Evolutionary conservation across 2,797 vertebrate species (phyloP).

Genomic region (Tokudaia muenninki): DNA sequence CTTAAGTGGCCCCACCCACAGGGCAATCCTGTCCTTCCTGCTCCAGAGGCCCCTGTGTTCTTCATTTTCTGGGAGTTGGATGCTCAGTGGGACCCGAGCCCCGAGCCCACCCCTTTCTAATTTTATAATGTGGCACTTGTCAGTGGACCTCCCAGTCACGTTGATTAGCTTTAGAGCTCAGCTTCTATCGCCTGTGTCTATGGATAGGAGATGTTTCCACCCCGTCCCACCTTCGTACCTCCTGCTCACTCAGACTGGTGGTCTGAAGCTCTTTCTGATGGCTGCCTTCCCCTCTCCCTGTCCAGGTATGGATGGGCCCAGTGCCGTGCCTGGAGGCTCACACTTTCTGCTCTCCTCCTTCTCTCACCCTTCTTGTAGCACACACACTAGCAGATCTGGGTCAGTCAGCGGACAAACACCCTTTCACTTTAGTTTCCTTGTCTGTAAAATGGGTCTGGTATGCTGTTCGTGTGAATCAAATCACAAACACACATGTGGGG

Average conservation of each 20-base stretch:
- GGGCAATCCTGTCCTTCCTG: background rate
- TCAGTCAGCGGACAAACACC: accelerated
- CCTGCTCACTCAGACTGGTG: background rate
- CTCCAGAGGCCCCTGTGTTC: background rate
- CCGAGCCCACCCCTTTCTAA: background rate
- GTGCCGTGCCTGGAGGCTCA: too few relatives aligned
- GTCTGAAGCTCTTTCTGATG: too few relatives aligned
- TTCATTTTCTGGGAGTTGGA: background rate
- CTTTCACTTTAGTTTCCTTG: background rate
- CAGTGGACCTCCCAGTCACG: accelerated
- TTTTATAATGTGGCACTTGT: too few relatives aligned
- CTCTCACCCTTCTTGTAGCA: background rate
- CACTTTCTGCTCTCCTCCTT: too few relatives aligned
- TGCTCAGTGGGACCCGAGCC: background rate
- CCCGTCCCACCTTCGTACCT: background rate
- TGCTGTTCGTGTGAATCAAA: background rate
- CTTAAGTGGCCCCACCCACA: background rate
- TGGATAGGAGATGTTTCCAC: too few relatives aligned
- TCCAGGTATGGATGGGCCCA: too few relatives aligned
- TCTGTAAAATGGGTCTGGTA: background rate
- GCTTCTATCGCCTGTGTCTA: too few relatives aligned
- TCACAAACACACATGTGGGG: too few relatives aligned
- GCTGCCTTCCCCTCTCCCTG: background rate
- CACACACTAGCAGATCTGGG: background rate
- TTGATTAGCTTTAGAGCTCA: too few relatives aligned